phyloP scores from a whole-genome alignment of 2,797 vertebrate species.

The Eulemur coronatus region DNA sequence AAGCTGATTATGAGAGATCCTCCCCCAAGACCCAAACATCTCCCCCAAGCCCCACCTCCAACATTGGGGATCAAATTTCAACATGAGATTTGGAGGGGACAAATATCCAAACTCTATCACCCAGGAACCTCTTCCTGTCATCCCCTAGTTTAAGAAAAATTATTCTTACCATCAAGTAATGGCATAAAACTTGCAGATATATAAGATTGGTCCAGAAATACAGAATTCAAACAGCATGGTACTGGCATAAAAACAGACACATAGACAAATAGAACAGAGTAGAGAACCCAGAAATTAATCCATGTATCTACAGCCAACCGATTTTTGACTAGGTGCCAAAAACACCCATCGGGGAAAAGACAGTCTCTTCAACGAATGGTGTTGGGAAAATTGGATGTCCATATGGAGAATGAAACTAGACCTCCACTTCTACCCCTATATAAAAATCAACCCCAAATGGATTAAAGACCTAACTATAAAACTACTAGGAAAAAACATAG shows the following conservation, averaged over 20 bases:
- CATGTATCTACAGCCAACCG: background rate
- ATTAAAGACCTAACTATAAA: background rate
- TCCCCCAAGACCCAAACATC: background rate
- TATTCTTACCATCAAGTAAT: constrained; percentile 5
- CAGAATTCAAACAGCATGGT: background rate
- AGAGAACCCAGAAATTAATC: background rate
- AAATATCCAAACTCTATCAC: background rate
- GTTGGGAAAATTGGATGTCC: background rate
- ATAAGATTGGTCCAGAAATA: background rate
- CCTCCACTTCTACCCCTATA: background rate
- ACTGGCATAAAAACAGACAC: background rate
- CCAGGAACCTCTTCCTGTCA: background rate
- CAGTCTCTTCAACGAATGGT: background rate
- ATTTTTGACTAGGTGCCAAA: background rate
- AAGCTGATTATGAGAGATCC: background rate
- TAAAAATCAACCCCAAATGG: background rate
- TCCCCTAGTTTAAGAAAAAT: background rate
- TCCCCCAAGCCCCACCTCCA: background rate
- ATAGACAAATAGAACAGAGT: background rate
- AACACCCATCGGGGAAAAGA: background rate
- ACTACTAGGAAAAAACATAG: background rate
- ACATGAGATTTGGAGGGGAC: background rate
- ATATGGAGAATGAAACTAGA: background rate
- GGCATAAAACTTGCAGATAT: constrained; percentile 9
- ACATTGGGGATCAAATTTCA: background rate